phyloP scores from a whole-genome alignment of 2,888 invertebrate genomes.

The Mycalesis mineus region DNA sequence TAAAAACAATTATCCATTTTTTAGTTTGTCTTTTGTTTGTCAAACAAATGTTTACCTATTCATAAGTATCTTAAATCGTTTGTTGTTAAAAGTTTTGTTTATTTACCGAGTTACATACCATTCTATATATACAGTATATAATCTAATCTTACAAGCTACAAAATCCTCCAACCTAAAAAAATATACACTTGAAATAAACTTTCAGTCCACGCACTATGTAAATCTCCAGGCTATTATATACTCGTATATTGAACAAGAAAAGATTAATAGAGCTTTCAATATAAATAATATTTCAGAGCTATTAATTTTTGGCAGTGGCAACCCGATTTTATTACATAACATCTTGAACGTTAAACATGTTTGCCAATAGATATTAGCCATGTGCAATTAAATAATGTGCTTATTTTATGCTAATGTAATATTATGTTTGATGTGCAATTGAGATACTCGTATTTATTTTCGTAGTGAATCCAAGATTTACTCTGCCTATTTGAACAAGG shows the following conservation, averaged over 20 bases:
- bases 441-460: not conserved
- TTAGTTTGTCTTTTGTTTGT: no score
- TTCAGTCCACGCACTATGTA: no score
- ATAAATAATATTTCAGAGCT: not conserved
- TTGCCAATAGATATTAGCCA: conserved; percentile 9
- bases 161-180: no score
- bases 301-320: not conserved
- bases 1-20: no score
- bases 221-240: no score
- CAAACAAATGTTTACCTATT: no score
- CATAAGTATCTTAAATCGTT: no score
- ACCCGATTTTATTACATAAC: not conserved
- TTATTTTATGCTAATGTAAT: conserved; percentile 8
- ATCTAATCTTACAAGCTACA: no score
- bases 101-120: no score
- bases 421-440: conserved; percentile 1
- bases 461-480: not conserved
- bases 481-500: conserved; percentile 13
- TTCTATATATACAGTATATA: no score
- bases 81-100: no score
- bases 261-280: not conserved
- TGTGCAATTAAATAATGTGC: conserved; percentile 3
- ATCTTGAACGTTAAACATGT: not conserved
- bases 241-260: not conserved
- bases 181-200: no score